phyloP scores from a whole-genome alignment of 2,888 invertebrate genomes.

The Salticus scenicus region DNA sequence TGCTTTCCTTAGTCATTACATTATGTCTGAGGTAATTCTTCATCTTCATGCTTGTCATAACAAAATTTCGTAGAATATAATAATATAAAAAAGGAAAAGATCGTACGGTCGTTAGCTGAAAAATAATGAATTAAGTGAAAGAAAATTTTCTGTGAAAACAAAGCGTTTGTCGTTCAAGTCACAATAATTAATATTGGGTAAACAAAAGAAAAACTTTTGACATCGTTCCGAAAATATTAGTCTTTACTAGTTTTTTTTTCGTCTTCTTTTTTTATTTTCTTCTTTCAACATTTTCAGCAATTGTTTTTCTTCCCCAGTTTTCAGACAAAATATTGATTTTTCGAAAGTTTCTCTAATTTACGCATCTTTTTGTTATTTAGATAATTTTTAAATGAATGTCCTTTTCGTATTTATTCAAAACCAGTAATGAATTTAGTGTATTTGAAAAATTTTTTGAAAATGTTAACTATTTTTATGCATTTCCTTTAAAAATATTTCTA shows the following conservation, averaged over 20 bases:
- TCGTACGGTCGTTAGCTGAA: neutral
- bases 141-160: constrained; percentile 53
- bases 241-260: constrained; percentile 32
- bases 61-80: constrained; percentile 2
- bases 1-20: neutral
- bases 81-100: neutral
- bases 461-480: too few species aligned
- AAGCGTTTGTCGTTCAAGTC: constrained; percentile 43
- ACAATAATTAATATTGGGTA: constrained; percentile 63
- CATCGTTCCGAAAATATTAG: constrained; percentile 59
- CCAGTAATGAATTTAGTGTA: too few species aligned
- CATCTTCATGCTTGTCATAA: constrained; percentile 6
- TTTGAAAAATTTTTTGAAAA: too few species aligned
- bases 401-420: too few species aligned
- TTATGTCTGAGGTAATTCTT: neutral
- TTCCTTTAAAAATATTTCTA: too few species aligned
- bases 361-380: too few species aligned
- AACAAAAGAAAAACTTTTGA: constrained; percentile 62
- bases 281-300: neutral
- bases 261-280: neutral
- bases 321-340: constrained; percentile 5
- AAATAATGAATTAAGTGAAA: constrained; percentile 19
- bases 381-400: too few species aligned
- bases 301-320: neutral
- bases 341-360: neutral